Conservation (phyloP, 1,140 invertebrate genomes). For the Cecropterus lyciades region DNA sequence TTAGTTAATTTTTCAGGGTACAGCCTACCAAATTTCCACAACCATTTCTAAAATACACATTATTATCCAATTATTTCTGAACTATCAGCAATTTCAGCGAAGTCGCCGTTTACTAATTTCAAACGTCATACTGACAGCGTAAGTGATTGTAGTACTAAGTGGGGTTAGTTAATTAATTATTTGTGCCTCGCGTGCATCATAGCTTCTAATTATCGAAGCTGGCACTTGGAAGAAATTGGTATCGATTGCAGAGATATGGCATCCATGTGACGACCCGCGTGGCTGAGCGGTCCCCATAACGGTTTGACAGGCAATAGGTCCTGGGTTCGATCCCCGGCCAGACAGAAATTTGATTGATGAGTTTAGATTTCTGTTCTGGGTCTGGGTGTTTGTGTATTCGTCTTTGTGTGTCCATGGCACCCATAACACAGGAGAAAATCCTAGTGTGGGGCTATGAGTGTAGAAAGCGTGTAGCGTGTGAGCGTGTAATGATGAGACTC, state of each 20-base stretch:
- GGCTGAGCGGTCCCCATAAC: no score
- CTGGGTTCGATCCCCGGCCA: no score
- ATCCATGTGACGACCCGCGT: no score
- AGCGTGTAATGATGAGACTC: no score
- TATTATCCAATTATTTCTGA: slow-evolving; percentile 80
- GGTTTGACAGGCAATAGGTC: no score
- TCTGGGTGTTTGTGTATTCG: no score
- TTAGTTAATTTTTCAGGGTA: background rate
- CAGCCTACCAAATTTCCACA: background rate
- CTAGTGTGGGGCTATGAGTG: no score
- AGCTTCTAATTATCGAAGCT: slow-evolving; percentile 59
- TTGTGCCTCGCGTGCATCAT: slow-evolving; percentile 67
- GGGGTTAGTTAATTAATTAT: slow-evolving; percentile 70
- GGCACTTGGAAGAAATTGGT: slow-evolving; percentile 13
- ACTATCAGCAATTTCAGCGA: slow-evolving; percentile 71
- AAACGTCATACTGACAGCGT: slow-evolving; percentile 70
- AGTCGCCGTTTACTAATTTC: slow-evolving; percentile 63
- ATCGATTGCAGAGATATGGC: slow-evolving; percentile 14
- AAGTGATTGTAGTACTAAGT: slow-evolving; percentile 70
- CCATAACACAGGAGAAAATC: no score
- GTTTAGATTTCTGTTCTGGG: no score
- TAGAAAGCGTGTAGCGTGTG: no score
- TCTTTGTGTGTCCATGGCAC: no score
- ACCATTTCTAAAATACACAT: slow-evolving; percentile 2
- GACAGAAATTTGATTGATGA: no score